Evolutionary conservation across 2,888 invertebrate species (phyloP).

Genomic region (Drosophila gaucha): DNA sequence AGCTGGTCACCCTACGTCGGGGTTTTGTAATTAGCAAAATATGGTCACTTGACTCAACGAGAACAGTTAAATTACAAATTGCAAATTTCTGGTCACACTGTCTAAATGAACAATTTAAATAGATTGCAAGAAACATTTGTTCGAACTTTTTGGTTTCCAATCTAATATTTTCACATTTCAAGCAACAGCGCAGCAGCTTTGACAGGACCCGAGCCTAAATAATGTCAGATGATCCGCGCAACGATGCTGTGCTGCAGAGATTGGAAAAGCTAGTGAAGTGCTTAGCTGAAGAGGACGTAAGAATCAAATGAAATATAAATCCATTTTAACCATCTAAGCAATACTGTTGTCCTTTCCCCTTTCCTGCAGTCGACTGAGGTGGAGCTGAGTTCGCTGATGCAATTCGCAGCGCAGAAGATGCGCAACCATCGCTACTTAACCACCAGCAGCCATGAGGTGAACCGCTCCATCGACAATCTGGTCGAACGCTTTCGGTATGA

Average conservation of each 20-base stretch:
- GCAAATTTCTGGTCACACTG: constrained; percentile 10
- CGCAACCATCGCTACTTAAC: constrained; percentile 85
- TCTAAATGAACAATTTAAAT: constrained; percentile 20
- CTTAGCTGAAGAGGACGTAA: constrained; percentile 20
- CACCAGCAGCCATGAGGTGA: constrained; percentile 85
- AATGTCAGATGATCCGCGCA: constrained; percentile 35
- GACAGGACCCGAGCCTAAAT: background rate
- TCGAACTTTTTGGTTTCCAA: constrained; percentile 3
- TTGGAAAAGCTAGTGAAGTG: constrained; percentile 27
- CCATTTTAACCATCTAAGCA: background rate
- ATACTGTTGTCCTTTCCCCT: background rate
- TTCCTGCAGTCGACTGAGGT: constrained; percentile 81
- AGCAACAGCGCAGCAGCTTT: background rate
- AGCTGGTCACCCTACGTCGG: constrained; percentile 15
- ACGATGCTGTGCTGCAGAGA: background rate
- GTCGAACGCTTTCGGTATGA: constrained; percentile 85
- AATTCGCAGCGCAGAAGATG: constrained; percentile 82
- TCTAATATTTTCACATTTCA: background rate
- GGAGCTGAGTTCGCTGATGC: constrained; percentile 84
- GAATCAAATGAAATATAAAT: background rate
- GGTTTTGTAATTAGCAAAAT: too few relatives aligned
- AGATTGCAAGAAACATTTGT: constrained; percentile 22
- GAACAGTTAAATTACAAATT: background rate
- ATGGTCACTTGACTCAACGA: background rate
- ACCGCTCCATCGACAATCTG: constrained; percentile 84